These are phyloP conservation scores for Philotrypesis tridentata DNA, from an alignment of 1,140 invertebrate species.

Conservation along the genomic window DNA sequence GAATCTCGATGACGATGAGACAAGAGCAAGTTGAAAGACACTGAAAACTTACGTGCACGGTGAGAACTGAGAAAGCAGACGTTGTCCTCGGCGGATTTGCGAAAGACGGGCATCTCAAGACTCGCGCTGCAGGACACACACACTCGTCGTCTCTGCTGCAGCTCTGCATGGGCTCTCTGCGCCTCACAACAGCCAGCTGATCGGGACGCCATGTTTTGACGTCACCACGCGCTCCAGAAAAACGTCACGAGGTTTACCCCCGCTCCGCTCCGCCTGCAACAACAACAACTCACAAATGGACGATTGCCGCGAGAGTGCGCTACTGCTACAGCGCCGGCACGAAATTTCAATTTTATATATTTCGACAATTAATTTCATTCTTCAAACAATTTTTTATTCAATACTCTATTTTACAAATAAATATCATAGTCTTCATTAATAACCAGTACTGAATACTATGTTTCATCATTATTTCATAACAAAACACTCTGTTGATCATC, in stretches of 20 bases:
- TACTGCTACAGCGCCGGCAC: neutral
- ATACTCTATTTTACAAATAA: no score
- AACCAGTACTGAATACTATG: no score
- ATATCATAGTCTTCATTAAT: no score
- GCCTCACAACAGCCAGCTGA: slow-evolving; percentile 72
- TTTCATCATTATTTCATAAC: no score
- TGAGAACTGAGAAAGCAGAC: slow-evolving; percentile 46
- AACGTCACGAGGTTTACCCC: slow-evolving; percentile 31
- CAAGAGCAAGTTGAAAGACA: neutral
- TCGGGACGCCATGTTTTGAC: slow-evolving; percentile 71
- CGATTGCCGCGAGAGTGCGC: neutral
- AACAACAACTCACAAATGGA: neutral
- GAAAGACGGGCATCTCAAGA: slow-evolving; percentile 47
- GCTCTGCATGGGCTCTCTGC: no score
- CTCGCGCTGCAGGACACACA: slow-evolving; percentile 53
- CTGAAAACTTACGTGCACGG: slow-evolving; percentile 55
- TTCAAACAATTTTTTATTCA: no score
- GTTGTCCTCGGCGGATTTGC: slow-evolving; percentile 56
- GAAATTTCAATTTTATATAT: neutral
- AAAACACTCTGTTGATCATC: no score
- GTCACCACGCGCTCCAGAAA: slow-evolving; percentile 58
- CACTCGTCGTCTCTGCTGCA: slow-evolving; percentile 60
- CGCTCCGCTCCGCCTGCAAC: no score
- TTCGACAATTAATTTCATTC: no score
- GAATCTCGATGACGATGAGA: neutral